Evolutionary conservation across 1,140 invertebrate genomes (phyloP).

Genomic region (Drosophila murphyi): DNA sequence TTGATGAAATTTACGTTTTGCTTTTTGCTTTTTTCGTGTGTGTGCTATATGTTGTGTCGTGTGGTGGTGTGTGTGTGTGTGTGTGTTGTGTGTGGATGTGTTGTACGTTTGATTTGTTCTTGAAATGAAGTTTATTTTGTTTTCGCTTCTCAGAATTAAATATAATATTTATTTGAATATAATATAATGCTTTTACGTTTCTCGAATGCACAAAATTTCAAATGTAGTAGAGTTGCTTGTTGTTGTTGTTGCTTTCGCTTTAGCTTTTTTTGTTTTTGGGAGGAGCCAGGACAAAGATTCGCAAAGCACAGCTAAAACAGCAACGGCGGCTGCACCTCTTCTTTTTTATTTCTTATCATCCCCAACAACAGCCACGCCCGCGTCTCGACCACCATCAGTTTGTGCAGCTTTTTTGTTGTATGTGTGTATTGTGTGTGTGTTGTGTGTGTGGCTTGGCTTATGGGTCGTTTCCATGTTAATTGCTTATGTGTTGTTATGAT

Average conservation of each 20-base stretch:
- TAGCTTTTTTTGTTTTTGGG: conserved; percentile 39
- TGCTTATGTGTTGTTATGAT: conserved; percentile 22
- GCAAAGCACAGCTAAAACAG: conserved; percentile 21
- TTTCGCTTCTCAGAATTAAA: conserved; percentile 82
- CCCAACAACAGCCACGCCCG: conserved; percentile 34
- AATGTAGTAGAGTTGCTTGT: conserved; percentile 67
- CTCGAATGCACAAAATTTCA: conserved; percentile 78
- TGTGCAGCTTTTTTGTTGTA: conserved; percentile 25
- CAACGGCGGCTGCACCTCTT: conserved; percentile 19
- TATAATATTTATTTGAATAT: conserved; percentile 83
- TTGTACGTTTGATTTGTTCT: conserved; percentile 40
- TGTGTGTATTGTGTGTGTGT: conserved; percentile 17
- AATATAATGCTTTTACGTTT: conserved; percentile 78
- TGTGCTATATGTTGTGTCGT: conserved; percentile 13
- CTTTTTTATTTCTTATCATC: background rate
- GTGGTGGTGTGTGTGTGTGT: conserved; percentile 18
- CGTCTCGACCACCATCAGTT: conserved; percentile 15
- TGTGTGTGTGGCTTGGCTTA: conserved; percentile 1
- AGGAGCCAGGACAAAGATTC: conserved; percentile 20
- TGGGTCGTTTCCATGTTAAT: conserved; percentile 6
- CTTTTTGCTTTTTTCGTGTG: conserved; percentile 14
- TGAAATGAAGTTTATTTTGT: conserved; percentile 73
- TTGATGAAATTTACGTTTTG: conserved; percentile 54
- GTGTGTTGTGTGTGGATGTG: conserved; percentile 32
- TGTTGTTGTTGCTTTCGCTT: conserved; percentile 34